A percentile compares a stretch with the other conserved stretches of the same genome.
Conservation (phyloP, 2,113 vertebrate genomes). For the Chloebia gouldiae region DNA sequence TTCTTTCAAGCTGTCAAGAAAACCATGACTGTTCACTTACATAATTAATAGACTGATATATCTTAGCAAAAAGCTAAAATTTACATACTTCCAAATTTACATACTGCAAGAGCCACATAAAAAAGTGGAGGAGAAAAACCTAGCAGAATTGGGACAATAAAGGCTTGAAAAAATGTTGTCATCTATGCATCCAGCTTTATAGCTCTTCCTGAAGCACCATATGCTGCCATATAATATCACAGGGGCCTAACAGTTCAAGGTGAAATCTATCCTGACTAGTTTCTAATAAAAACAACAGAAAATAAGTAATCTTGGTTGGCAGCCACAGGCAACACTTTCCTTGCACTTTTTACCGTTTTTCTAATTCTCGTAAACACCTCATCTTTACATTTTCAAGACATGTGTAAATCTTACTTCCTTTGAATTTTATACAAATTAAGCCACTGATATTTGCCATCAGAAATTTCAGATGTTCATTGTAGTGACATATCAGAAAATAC, state of each 20-base stretch:
- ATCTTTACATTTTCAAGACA: background rate
- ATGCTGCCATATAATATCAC: background rate
- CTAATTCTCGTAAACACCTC: background rate
- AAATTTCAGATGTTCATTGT: background rate
- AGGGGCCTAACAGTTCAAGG: background rate
- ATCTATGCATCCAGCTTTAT: background rate
- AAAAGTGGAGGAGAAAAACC: background rate
- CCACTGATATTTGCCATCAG: background rate
- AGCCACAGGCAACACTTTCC: background rate
- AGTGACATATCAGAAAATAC: background rate
- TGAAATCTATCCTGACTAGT: background rate
- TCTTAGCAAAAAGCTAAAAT: background rate
- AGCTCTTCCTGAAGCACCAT: background rate
- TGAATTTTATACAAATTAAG: background rate
- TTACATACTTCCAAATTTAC: background rate
- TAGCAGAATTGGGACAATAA: background rate
- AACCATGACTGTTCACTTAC: background rate
- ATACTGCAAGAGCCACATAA: background rate
- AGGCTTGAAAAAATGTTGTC: background rate
- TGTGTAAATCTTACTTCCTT: background rate
- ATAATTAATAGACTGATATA: background rate
- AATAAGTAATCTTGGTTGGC: background rate
- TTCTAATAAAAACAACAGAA: background rate
- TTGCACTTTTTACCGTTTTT: background rate
- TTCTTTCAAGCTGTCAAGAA: background rate